Percentiles rank a stretch among this genome's conserved stretches.
Conservation (phyloP, 2,888 invertebrate genomes). For the Amphiduros pacificus region DNA sequence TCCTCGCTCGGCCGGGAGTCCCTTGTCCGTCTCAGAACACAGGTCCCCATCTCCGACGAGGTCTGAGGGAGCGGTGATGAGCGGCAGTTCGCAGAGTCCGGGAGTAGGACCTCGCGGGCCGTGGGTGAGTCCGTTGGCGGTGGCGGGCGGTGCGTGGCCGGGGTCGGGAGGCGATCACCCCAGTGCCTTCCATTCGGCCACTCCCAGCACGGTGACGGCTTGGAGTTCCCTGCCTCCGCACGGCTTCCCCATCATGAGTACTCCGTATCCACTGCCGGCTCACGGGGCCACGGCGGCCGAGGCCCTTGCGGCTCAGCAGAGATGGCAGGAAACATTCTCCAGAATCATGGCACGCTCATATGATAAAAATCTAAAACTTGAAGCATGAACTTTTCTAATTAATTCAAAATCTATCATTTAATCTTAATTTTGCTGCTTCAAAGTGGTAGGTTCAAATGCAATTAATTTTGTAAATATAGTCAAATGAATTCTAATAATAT, state of each 20-base stretch:
- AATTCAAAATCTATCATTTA: not conserved
- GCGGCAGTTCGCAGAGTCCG: no score
- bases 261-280: slow-evolving; percentile 1
- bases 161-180: slow-evolving; percentile 9
- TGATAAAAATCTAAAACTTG: slow-evolving; percentile 8
- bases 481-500: no score
- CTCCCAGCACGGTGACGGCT: not conserved
- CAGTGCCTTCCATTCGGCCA: slow-evolving; percentile 14
- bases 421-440: not conserved
- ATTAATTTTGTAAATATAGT: no score
- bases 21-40: no score
- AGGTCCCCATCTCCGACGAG: no score
- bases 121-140: not conserved
- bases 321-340: slow-evolving; percentile 20
- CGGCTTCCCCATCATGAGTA: slow-evolving; percentile 15
- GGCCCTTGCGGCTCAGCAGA: slow-evolving; percentile 13
- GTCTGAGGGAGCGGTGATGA: no score
- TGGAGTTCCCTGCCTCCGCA: slow-evolving; percentile 11
- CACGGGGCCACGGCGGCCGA: slow-evolving; percentile 9
- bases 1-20: not conserved
- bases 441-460: not conserved
- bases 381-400: slow-evolving; percentile 7
- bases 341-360: slow-evolving; percentile 16
- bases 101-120: no score
- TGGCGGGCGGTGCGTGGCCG: not conserved